A percentile compares a stretch with the other conserved stretches of the same genome.
Conservation (phyloP, 2,113 vertebrate genomes). For the Daubentonia madagascariensis region DNA sequence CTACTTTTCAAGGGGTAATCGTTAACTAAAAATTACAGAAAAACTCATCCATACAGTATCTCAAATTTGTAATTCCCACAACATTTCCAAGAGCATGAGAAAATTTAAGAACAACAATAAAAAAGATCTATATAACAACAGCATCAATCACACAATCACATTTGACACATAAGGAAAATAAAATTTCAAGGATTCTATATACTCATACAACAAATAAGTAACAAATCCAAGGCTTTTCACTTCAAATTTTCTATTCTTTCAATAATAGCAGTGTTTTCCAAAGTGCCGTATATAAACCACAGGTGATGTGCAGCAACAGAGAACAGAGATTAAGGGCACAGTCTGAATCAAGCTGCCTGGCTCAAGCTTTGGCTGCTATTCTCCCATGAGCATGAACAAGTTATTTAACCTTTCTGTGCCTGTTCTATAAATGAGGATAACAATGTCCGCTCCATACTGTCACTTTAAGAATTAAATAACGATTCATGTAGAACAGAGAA, state of each 20-base stretch:
- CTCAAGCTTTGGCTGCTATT: neutral
- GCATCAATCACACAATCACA: neutral
- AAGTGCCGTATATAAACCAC: neutral
- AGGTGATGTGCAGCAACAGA: neutral
- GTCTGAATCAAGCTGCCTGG: neutral
- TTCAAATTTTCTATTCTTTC: neutral
- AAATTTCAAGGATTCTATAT: neutral
- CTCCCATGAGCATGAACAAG: neutral
- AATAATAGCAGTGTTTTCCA: neutral
- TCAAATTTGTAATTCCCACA: neutral
- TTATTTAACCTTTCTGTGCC: neutral
- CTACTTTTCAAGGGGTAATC: neutral
- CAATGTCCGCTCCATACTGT: neutral
- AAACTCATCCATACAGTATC: neutral
- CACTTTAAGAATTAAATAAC: neutral
- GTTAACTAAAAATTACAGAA: conserved; percentile 25
- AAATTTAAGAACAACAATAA: neutral
- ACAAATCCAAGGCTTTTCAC: neutral
- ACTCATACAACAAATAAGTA: neutral
- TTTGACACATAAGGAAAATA: neutral
- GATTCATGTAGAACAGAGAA: neutral
- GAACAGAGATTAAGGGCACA: neutral
- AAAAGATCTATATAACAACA: neutral
- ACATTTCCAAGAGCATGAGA: neutral
- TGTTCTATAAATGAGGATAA: neutral